phyloP scores from a whole-genome alignment of 2,113 vertebrate species.

The Coregonus clupeaformis region DNA sequence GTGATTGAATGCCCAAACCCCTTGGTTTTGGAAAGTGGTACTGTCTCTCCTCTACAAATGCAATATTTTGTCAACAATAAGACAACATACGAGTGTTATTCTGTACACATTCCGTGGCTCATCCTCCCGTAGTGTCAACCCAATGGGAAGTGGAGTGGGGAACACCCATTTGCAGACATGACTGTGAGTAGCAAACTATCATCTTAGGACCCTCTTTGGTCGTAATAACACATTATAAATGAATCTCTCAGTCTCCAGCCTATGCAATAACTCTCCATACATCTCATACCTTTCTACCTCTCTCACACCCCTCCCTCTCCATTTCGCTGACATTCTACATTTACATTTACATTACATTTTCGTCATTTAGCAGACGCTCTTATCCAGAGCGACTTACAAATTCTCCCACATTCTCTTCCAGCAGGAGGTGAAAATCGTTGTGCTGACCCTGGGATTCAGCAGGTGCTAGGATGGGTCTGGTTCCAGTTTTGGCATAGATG shows the following conservation, averaged over 20 bases:
- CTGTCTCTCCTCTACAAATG: slow-evolving; percentile 53
- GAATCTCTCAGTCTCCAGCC: too few relatives aligned
- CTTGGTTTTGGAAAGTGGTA: slow-evolving; percentile 65
- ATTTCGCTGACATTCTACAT: neutral
- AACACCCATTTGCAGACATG: slow-evolving; percentile 76
- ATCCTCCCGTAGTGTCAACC: slow-evolving; percentile 67
- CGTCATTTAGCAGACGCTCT: too few relatives aligned
- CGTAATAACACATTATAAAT: neutral
- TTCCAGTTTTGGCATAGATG: neutral
- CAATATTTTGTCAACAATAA: slow-evolving; percentile 70
- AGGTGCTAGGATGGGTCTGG: neutral
- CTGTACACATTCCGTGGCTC: slow-evolving; percentile 75
- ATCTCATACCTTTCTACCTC: neutral
- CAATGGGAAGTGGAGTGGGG: slow-evolving; percentile 81
- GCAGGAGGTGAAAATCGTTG: neutral
- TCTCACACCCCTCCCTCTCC: neutral
- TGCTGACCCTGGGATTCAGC: neutral
- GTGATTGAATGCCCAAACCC: slow-evolving; percentile 77
- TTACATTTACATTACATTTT: too few relatives aligned
- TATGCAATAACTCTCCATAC: neutral
- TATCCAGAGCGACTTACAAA: too few relatives aligned
- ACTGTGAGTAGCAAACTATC: slow-evolving; percentile 68
- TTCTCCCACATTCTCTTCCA: neutral
- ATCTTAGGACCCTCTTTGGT: neutral
- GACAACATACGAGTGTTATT: slow-evolving; percentile 74